A percentile compares a stretch with the other conserved stretches of the same genome.
Conservation (phyloP, 2,797 vertebrate species). For the Notoglanidium macrostoma region DNA sequence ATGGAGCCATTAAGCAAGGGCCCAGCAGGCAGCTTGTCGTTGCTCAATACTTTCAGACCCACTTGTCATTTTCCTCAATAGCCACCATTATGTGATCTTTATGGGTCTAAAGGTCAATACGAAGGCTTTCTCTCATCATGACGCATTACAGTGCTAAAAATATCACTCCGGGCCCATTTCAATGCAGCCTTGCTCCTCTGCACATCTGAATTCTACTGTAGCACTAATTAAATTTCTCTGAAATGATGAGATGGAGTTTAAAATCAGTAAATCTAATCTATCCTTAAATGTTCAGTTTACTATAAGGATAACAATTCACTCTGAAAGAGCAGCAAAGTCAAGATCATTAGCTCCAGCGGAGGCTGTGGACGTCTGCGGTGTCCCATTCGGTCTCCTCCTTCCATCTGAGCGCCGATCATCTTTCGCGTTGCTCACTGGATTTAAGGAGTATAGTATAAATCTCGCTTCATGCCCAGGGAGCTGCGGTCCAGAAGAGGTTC, state of each 20-base stretch:
- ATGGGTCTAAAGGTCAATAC: constrained; percentile 71
- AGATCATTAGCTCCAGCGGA: background rate
- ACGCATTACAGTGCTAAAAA: constrained; percentile 52
- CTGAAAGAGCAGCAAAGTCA: background rate
- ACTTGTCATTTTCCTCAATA: constrained; percentile 69
- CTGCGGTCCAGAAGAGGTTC: constrained; percentile 33
- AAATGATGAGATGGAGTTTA: background rate
- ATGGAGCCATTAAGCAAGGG: constrained; percentile 61
- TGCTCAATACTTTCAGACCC: constrained; percentile 65
- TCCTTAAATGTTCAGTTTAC: constrained; percentile 9
- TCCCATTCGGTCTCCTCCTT: background rate
- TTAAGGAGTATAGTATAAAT: constrained; percentile 43
- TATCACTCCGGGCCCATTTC: constrained; percentile 35
- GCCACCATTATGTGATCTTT: constrained; percentile 67
- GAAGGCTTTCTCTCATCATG: constrained; percentile 62
- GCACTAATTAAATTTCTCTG: constrained; percentile 1
- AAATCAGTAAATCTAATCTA: constrained; percentile 5
- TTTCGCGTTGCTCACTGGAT: background rate
- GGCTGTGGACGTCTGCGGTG: background rate
- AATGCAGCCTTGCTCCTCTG: background rate
- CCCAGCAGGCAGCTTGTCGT: constrained; percentile 66
- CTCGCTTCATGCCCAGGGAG: constrained; percentile 45
- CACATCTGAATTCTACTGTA: background rate
- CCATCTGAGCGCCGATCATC: background rate
- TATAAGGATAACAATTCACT: background rate